A percentile compares a stretch with the other conserved stretches of the same genome.
Evolutionary conservation across 2,113 vertebrate species (phyloP).

Genomic region (Pipa parva): DNA sequence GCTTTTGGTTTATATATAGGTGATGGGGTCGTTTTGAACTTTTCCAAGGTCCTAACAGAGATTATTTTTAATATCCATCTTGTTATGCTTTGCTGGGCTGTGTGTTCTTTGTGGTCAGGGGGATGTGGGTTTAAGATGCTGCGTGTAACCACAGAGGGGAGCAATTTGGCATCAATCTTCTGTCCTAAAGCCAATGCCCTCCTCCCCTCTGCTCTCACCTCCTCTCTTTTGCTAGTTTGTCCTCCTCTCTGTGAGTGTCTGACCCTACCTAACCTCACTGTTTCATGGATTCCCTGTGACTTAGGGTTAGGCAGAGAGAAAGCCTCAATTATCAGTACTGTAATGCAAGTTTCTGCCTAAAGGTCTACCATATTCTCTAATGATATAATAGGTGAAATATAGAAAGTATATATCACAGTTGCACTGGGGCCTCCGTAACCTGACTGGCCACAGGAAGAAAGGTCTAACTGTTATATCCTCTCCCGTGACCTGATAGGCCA

Average conservation of each 20-base stretch:
- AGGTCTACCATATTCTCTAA: neutral
- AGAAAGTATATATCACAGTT: no score
- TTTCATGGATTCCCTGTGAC: neutral
- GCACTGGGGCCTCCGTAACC: no score
- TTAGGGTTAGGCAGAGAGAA: neutral
- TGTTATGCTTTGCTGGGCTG: constrained; percentile 35
- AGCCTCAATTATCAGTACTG: neutral
- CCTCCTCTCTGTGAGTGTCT: constrained; percentile 8
- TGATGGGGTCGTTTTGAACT: constrained; percentile 38
- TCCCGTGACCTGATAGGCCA: no score
- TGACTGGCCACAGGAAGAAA: no score
- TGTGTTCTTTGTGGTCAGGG: constrained; percentile 36
- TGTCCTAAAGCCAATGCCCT: neutral
- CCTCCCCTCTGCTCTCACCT: neutral
- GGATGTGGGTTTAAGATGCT: constrained; percentile 38
- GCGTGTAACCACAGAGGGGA: constrained; percentile 27
- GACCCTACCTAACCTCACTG: constrained; percentile 30
- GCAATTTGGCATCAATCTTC: neutral
- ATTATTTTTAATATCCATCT: constrained; percentile 40
- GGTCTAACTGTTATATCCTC: no score
- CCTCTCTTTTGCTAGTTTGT: constrained; percentile 5
- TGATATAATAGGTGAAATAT: no score
- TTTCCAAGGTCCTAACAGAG: constrained; percentile 27
- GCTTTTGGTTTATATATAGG: constrained; percentile 39
- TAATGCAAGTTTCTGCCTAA: constrained; percentile 2